Base-by-base conservation (phyloP, 2,113 vertebrate species). In the Datnioides undecimradiatus region DNA sequence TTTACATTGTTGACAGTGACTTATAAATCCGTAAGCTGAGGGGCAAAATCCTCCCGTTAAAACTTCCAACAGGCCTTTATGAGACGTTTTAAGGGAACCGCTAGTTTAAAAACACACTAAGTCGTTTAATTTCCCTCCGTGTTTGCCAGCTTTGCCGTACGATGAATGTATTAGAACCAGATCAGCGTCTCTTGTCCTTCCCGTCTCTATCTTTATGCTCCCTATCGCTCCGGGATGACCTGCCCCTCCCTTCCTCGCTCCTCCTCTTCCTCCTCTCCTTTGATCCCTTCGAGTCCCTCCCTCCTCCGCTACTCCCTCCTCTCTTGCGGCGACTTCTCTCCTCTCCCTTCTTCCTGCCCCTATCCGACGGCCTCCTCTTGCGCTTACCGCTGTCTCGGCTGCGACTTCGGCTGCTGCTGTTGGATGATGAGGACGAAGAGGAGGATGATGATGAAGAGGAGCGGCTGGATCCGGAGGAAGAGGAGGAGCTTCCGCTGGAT, bases 201-300 rank as follows among this genome's bases (percentile, higher is more conserved):
- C 97, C 97, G 93, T 99, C 97, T 89, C 89, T 91, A 93, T 97
- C 96, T 95, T 98, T 99, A 92, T 96, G 97, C 87, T 99, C 98
- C 95, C 97, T 96, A 90, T 98, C 96, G 82, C 94, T 95, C 71
- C 96, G 96, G 54, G 97, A 96, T 0, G 90, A 88, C 78, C 89
- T 84, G 84, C 96, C 93, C 93, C 95, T 95, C 88, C 96, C 97
- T 88, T 98, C 97, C 57, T 96, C 96, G 84, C 94, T 94, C 81
- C 94, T 97, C 82, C 96, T 96, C 92, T 97, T 98, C 72, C 96
- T 96, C 90, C 96, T 97, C 93, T 98, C 97, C 94, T 97, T 98
- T 33, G 97, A 95, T 80, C 94, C 95, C 94, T 97, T 98, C 2
- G 95, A 72, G 76, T 91, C 92, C 73, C 80, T 82, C 57, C 84